Evolutionary conservation across 2,888 invertebrate genomes (phyloP), one percentile per base, ranked within the genome.

Genomic region (Meandrusa payeni): DNA sequence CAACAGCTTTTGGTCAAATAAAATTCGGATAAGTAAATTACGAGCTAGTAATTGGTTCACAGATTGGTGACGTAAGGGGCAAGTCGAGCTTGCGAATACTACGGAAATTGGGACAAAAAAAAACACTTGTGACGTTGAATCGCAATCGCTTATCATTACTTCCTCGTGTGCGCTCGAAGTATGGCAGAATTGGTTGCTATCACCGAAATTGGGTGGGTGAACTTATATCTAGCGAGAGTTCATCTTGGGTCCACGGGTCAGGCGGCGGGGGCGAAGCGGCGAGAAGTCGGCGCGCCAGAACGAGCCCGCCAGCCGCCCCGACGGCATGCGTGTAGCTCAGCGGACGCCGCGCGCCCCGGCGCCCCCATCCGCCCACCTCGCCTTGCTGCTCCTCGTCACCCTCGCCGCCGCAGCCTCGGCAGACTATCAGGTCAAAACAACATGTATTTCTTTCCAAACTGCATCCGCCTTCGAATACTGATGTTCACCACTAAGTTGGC

Each of bases 121-220:
- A 17, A 2, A 3, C 4, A 51, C 47, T 46, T 37, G 45, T 36
- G 47, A 38, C 54, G 47, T 39, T 27, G 50, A 53, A 52, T 55
- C 58, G 52, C 48, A 52, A 57, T 48, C 33, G 40, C 50, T 55
- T 51, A 44, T 44, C 43, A 28, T 4, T 5, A 73, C 73, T 79
- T 79, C 76, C 74, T 76, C 45, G 55, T 70, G 57, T 61, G 54
- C 54, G 52, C 59, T 59, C 57, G 53, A 64, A 64, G 52, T 64
- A 61, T 67, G 59, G 68, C 69, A 59, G 74, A 72, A 69, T 68
- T 46, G 60, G 58, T 53, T 54, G 65, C 69, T 82, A 83, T 83
- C 83, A 55, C 68, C 64, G 61, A 81, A 86, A 82, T 79, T 85
- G 70, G 83, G 85, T 82, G 80, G 77, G 70, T 80, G 81, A 81